These are phyloP conservation scores for Furcula furcula DNA, from an alignment of 2,888 invertebrate genomes.

Conservation along the genomic window DNA sequence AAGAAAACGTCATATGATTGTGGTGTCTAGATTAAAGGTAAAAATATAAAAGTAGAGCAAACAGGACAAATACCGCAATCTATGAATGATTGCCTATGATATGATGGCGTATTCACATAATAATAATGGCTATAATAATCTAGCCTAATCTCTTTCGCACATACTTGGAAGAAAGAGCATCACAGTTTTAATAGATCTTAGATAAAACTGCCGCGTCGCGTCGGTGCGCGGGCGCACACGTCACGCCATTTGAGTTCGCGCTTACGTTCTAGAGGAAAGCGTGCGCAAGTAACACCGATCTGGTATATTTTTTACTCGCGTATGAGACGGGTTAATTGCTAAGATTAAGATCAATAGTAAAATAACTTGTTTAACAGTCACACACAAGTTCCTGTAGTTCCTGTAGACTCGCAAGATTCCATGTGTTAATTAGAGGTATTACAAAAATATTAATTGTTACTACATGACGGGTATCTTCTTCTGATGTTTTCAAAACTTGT, in stretches of 20 bases:
- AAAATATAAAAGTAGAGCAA: too few species aligned
- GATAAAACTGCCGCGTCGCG: too few species aligned
- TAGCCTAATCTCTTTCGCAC: conserved; percentile 47
- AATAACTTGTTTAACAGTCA: conserved; percentile 56
- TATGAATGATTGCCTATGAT: too few species aligned
- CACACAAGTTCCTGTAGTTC: conserved; percentile 11
- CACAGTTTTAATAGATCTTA: conserved; percentile 51
- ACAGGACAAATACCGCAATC: too few species aligned
- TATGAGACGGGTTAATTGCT: conserved; percentile 49
- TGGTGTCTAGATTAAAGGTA: too few species aligned
- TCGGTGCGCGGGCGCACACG: conserved; percentile 27
- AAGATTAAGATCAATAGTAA: conserved; percentile 52
- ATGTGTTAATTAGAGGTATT: too few species aligned
- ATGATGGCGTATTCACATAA: conserved; percentile 33
- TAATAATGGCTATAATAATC: conserved; percentile 29
- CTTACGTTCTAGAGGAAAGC: conserved; percentile 52
- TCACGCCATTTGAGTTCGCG: conserved; percentile 48
- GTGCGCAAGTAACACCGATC: conserved; percentile 51
- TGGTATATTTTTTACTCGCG: conserved; percentile 45
- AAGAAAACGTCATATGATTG: too few species aligned
- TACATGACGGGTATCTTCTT: too few species aligned
- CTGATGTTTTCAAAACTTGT: too few species aligned
- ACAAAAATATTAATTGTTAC: too few species aligned
- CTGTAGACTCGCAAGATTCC: conserved; percentile 23
- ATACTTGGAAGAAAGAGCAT: conserved; percentile 50